Percentiles rank a stretch among this genome's conserved stretches.
phyloP scores from a whole-genome alignment of 2,888 invertebrate genomes.

The Cremastinae sp. region DNA sequence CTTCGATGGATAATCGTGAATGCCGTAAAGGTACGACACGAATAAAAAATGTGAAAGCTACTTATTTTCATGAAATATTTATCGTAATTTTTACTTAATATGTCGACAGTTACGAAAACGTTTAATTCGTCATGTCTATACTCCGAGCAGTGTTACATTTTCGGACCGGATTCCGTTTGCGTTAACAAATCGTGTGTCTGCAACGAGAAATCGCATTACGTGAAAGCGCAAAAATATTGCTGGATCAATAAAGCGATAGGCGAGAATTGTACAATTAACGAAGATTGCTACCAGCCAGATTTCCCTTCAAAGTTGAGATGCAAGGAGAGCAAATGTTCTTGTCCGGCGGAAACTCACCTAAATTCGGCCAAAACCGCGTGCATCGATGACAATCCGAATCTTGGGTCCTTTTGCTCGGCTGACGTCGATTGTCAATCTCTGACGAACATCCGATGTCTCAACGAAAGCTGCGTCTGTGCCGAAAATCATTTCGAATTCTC shows the following conservation, averaged over 20 bases:
- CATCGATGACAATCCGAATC: slow-evolving; percentile 51
- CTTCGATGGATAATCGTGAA: slow-evolving; percentile 63
- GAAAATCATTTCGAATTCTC: slow-evolving; percentile 57
- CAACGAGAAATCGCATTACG: slow-evolving; percentile 68
- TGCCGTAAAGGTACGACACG: slow-evolving; percentile 74
- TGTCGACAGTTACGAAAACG: slow-evolving; percentile 63
- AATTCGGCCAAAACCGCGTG: slow-evolving; percentile 64
- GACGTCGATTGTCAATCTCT: slow-evolving; percentile 60
- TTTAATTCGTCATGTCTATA: slow-evolving; percentile 63
- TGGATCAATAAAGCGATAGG: slow-evolving; percentile 70
- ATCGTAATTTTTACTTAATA: background rate
- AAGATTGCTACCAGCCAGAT: slow-evolving; percentile 68
- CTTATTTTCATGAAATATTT: background rate
- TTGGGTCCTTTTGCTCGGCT: slow-evolving; percentile 64
- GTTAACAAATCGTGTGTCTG: slow-evolving; percentile 67
- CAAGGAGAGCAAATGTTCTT: slow-evolving; percentile 62
- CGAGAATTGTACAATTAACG: slow-evolving; percentile 65
- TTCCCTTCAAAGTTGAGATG: slow-evolving; percentile 60
- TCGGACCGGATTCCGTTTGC: slow-evolving; percentile 72
- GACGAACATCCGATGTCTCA: slow-evolving; percentile 54
- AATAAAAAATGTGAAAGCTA: too few relatives aligned
- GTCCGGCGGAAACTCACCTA: slow-evolving; percentile 62
- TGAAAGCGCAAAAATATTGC: slow-evolving; percentile 69
- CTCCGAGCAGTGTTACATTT: slow-evolving; percentile 70
- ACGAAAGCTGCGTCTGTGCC: slow-evolving; percentile 61